Conservation (phyloP, 2,888 invertebrate species). For the Blastobasis adustella region DNA sequence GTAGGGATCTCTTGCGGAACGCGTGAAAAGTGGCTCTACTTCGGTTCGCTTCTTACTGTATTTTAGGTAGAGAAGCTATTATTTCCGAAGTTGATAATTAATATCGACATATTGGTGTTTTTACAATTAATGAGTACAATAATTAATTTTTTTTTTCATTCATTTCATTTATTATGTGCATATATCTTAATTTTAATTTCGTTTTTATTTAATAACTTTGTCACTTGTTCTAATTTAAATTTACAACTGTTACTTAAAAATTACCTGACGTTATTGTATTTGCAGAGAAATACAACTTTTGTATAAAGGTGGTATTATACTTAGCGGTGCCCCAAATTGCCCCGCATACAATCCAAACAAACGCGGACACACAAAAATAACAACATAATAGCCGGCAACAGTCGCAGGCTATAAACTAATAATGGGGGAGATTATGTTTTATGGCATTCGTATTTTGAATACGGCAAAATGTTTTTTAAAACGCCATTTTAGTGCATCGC, state of each 20-base stretch:
- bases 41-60: neutral
- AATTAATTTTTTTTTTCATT: too few species aligned
- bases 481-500: conserved; percentile 49
- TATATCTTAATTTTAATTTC: too few species aligned
- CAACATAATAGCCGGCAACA: conserved; percentile 66
- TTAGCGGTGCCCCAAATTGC: conserved; percentile 54
- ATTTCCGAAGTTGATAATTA: too few species aligned
- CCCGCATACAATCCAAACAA: conserved; percentile 68
- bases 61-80: too few species aligned
- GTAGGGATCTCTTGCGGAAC: conserved; percentile 18
- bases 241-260: neutral
- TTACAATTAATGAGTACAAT: too few species aligned
- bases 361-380: conserved; percentile 63
- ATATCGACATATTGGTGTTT: too few species aligned
- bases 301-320: conserved; percentile 41
- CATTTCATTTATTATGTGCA: too few species aligned
- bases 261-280: conserved; percentile 5
- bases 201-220: too few species aligned
- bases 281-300: conserved; percentile 28
- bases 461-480: conserved; percentile 52
- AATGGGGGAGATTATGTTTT: conserved; percentile 73
- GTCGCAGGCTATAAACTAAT: conserved; percentile 71
- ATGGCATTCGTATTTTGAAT: conserved; percentile 69
- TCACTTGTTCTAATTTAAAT: neutral
- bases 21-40: conserved; percentile 45